A percentile compares a stretch with the other conserved stretches of the same genome.
phyloP scores from a whole-genome alignment of 2,113 vertebrate genomes.

The Oreamnos americanus region DNA sequence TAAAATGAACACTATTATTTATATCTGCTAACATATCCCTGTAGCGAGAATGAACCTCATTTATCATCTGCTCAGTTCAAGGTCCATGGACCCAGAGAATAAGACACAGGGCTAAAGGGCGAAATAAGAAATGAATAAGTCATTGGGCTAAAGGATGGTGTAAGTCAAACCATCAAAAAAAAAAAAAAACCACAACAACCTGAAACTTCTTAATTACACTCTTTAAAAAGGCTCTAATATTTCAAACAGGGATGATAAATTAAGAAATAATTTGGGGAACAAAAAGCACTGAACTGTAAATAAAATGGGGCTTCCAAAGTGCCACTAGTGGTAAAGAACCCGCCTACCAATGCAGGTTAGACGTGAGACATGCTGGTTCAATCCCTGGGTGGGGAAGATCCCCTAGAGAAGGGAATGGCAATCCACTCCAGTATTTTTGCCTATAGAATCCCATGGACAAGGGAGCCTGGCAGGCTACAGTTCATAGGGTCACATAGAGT shows the following conservation, averaged over 20 bases:
- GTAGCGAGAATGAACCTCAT: background rate
- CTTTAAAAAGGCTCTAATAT: conserved; percentile 39
- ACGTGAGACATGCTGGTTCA: background rate
- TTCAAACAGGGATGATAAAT: conserved; percentile 74
- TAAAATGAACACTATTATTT: background rate
- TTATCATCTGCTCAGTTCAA: background rate
- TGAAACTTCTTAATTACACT: background rate
- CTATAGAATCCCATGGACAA: background rate
- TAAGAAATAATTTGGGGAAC: conserved; percentile 72
- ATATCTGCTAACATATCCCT: background rate
- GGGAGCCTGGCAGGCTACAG: background rate
- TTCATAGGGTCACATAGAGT: background rate
- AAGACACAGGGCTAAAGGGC: background rate
- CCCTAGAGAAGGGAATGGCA: background rate
- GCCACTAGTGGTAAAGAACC: background rate
- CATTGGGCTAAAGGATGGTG: background rate
- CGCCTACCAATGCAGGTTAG: background rate
- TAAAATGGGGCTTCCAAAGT: conserved; percentile 59
- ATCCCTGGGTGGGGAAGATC: background rate
- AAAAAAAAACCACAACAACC: background rate
- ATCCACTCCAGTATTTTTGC: background rate
- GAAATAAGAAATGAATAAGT: background rate
- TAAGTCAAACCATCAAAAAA: background rate
- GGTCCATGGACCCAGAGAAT: background rate
- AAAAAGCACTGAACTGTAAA: conserved; percentile 74